phyloP scores from a whole-genome alignment of 2,113 vertebrate species.

The Scatophagus argus region DNA sequence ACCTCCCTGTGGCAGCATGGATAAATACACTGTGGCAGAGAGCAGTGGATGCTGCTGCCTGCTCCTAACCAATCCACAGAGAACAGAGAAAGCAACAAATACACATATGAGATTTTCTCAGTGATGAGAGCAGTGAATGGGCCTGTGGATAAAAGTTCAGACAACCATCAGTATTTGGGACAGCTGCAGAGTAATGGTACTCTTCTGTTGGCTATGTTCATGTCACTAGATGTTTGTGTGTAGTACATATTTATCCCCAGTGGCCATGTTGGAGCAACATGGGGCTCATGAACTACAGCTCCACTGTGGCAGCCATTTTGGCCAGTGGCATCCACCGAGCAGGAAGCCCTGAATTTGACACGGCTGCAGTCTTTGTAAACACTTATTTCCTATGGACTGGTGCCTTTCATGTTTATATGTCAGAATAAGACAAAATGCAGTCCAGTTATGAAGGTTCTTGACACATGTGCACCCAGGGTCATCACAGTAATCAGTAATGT shows the following conservation, averaged over 20 bases:
- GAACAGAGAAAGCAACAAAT: not conserved
- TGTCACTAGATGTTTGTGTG: slow-evolving; percentile 47
- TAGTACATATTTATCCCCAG: slow-evolving; percentile 67
- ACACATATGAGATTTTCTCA: not conserved
- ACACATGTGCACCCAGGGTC: not conserved
- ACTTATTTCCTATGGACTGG: not conserved
- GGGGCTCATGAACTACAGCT: slow-evolving; percentile 69
- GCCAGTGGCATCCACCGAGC: slow-evolving; percentile 68
- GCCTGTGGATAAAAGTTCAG: not conserved
- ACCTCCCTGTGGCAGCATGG: not conserved
- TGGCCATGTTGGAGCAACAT: slow-evolving; percentile 8
- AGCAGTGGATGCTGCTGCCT: not conserved
- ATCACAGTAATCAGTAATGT: not conserved
- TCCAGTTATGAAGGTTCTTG: not conserved
- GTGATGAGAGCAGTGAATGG: not conserved
- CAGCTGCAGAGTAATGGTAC: not conserved
- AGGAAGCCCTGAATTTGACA: slow-evolving; percentile 76
- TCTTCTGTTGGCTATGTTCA: too few relatives aligned
- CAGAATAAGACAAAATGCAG: not conserved
- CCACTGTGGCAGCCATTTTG: slow-evolving; percentile 73
- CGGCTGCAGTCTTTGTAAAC: slow-evolving; percentile 46
- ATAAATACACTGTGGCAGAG: not conserved
- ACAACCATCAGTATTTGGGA: not conserved
- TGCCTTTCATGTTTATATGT: not conserved
- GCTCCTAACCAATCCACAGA: not conserved